phyloP scores from a whole-genome alignment of 2,888 invertebrate genomes.

The Steromphala cineraria region DNA sequence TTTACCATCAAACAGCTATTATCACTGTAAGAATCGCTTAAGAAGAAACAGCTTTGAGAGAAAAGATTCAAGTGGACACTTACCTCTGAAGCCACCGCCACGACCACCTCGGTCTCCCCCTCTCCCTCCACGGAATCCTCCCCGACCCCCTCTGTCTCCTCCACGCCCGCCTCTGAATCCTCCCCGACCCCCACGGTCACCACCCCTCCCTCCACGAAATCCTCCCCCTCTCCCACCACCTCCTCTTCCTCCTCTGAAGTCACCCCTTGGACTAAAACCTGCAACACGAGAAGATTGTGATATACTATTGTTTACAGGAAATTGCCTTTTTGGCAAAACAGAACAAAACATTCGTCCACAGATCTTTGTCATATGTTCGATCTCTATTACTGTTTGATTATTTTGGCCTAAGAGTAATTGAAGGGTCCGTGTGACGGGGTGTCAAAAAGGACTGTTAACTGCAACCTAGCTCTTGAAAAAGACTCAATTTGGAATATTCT shows the following conservation, averaged over 20 bases:
- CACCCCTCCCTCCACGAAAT: slow-evolving; percentile 68
- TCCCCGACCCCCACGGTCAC: slow-evolving; percentile 38
- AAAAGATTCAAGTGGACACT: background rate
- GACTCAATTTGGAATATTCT: too few relatives aligned
- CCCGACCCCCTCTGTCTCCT: background rate
- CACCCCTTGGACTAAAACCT: slow-evolving; percentile 31
- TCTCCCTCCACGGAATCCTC: slow-evolving; percentile 21
- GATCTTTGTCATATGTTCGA: too few relatives aligned
- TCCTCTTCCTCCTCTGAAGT: slow-evolving; percentile 25
- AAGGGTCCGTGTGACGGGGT: too few relatives aligned
- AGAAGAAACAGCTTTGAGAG: too few relatives aligned
- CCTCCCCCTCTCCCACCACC: slow-evolving; percentile 41
- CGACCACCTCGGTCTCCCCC: slow-evolving; percentile 38
- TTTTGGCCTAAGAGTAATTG: too few relatives aligned
- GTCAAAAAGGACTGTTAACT: too few relatives aligned
- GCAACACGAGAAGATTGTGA: background rate
- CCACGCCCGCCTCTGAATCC: slow-evolving; percentile 40
- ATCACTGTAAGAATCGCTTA: too few relatives aligned
- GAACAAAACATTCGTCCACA: too few relatives aligned
- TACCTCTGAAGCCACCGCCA: slow-evolving; percentile 40
- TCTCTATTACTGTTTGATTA: too few relatives aligned
- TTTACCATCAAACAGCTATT: too few relatives aligned
- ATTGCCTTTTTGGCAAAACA: too few relatives aligned
- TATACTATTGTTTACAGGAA: background rate
- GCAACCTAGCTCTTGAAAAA: too few relatives aligned